These are phyloP conservation scores for Vanessa atalanta DNA, from an alignment of 1,140 invertebrate genomes.

Conservation along the genomic window DNA sequence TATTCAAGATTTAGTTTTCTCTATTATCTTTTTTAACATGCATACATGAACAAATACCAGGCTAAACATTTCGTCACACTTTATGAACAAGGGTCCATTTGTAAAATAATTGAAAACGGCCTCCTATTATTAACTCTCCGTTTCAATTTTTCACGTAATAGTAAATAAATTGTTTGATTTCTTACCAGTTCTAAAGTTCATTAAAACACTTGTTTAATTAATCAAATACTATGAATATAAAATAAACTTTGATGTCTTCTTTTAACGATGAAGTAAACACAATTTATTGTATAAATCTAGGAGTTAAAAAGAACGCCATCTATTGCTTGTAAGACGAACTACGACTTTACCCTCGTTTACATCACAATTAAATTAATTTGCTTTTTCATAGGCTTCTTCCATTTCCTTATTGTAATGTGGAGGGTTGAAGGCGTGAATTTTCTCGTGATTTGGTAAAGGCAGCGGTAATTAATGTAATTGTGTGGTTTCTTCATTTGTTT, in stretches of 20 bases:
- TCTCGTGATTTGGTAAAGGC: conserved; percentile 74
- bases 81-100: too few species aligned
- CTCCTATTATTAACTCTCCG: too few species aligned
- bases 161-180: too few species aligned
- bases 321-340: conserved; percentile 60
- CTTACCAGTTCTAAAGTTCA: conserved; percentile 30
- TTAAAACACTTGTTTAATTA: conserved; percentile 44
- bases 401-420: conserved; percentile 69
- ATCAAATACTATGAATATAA: conserved; percentile 48
- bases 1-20: too few species aligned
- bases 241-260: conserved; percentile 23
- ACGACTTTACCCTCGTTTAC: conserved; percentile 66
- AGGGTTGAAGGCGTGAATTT: conserved; percentile 72
- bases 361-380: conserved; percentile 78
- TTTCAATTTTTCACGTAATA: too few species aligned
- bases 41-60: too few species aligned
- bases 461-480: conserved; percentile 71
- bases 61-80: too few species aligned
- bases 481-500: conserved; percentile 72
- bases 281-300: conserved; percentile 39
- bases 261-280: conserved; percentile 33
- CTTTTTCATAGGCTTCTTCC: conserved; percentile 76
- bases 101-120: too few species aligned
- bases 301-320: conserved; percentile 51
- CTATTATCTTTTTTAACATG: too few species aligned